Conservation (phyloP, 2,888 invertebrate species). For the Mimas tiliae region DNA sequence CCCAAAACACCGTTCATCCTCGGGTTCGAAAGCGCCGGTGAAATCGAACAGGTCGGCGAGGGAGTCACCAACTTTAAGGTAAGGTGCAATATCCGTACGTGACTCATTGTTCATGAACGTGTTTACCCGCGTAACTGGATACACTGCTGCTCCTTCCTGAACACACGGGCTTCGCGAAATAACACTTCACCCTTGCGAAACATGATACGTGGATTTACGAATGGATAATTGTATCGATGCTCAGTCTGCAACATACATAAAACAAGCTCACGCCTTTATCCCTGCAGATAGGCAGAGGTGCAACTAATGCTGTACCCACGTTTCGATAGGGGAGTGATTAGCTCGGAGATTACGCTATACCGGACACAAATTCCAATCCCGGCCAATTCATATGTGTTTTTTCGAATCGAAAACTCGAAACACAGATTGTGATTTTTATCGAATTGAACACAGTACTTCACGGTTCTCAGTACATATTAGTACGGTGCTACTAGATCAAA, state of each 20-base stretch:
- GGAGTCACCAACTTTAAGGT: constrained; percentile 92
- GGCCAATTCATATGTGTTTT: too few relatives aligned
- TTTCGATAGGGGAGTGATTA: too few relatives aligned
- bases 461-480: too few relatives aligned
- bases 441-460: too few relatives aligned
- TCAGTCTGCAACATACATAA: constrained; percentile 1
- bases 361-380: too few relatives aligned
- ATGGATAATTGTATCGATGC: constrained; percentile 5
- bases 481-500: too few relatives aligned
- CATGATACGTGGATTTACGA: constrained; percentile 14
- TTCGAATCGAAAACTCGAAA: too few relatives aligned
- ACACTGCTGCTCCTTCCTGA: constrained; percentile 7
- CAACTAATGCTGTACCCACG: too few relatives aligned
- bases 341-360: too few relatives aligned
- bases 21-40: constrained; percentile 95
- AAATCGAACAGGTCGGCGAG: constrained; percentile 91
- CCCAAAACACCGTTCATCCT: constrained; percentile 96
- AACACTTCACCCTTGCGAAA: constrained; percentile 15
- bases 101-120: constrained; percentile 1
- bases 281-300: too few relatives aligned
- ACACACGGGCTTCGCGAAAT: constrained; percentile 18
- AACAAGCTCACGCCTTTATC: too few relatives aligned
- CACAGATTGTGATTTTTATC: too few relatives aligned
- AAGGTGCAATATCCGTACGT: background rate
- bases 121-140: constrained; percentile 18